Evolutionary conservation across 2,888 invertebrate species (phyloP).

Genomic region (Galerucella nymphaeae): DNA sequence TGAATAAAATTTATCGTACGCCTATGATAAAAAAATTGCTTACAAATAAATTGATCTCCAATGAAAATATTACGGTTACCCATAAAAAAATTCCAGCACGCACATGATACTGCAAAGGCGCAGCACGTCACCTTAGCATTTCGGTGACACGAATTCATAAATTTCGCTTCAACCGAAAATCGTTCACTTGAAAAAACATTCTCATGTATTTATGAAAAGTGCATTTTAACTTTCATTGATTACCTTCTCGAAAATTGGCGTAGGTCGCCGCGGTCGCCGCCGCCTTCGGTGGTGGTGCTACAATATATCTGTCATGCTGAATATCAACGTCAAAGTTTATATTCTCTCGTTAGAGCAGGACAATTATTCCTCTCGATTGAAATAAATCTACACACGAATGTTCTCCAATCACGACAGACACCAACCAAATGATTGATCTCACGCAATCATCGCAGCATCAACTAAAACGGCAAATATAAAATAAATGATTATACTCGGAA

Average conservation of each 20-base stretch:
- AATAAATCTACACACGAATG: constrained; percentile 35
- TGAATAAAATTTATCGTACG: no score
- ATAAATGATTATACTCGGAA: constrained; percentile 37
- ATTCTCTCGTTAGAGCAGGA: constrained; percentile 30
- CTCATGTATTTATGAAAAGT: background rate
- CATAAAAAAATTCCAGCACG: no score
- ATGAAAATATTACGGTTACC: no score
- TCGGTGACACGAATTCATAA: no score
- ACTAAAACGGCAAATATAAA: constrained; percentile 34
- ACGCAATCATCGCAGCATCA: constrained; percentile 36
- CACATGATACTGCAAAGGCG: no score
- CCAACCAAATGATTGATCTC: constrained; percentile 39
- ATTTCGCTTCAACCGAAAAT: no score
- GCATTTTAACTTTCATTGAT: background rate
- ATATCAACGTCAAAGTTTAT: constrained; percentile 29
- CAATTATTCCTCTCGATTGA: constrained; percentile 29
- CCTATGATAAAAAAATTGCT: no score
- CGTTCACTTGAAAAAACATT: background rate
- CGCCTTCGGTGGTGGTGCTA: constrained; percentile 5
- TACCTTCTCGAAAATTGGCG: constrained; percentile 1
- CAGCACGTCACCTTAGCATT: no score
- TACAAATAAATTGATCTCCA: no score
- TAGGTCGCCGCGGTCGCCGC: constrained; percentile 18
- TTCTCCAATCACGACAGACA: constrained; percentile 37
- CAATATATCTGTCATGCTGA: constrained; percentile 29